Evolutionary conservation across 1,140 invertebrate species (phyloP).

Genomic region (Drosophila prosaltans): DNA sequence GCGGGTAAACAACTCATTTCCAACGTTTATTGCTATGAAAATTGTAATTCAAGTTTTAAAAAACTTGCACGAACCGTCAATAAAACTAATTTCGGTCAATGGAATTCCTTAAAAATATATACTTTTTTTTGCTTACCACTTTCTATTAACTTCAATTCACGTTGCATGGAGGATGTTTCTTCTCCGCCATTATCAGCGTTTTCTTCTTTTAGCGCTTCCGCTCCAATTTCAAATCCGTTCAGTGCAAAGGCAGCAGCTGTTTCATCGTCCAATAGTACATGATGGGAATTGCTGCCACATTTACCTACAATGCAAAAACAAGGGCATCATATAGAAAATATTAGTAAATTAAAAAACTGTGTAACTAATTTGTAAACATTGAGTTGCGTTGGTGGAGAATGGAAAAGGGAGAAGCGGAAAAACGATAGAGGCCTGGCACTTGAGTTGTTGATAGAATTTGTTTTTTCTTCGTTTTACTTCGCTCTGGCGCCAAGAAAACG

Average conservation of each 20-base stretch:
- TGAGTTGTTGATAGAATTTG: conserved; percentile 27
- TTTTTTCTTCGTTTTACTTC: conserved; percentile 22
- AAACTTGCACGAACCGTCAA: background rate
- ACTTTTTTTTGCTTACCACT: conserved; percentile 29
- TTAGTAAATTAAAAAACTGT: conserved; percentile 60
- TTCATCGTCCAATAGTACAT: conserved; percentile 42
- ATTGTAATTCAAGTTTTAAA: no score
- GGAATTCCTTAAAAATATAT: no score
- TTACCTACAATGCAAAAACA: conserved; percentile 55
- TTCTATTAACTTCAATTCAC: conserved; percentile 25
- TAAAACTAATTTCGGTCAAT: no score
- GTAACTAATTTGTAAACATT: conserved; percentile 53
- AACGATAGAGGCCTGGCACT: conserved; percentile 34
- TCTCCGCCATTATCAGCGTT: background rate
- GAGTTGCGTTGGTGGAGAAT: background rate
- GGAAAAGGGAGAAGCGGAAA: background rate
- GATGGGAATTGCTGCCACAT: conserved; percentile 31
- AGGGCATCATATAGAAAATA: conserved; percentile 30
- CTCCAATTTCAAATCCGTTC: conserved; percentile 42
- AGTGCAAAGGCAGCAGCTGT: conserved; percentile 41
- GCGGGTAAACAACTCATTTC: no score
- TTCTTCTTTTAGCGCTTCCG: conserved; percentile 22
- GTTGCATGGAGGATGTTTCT: conserved; percentile 16
- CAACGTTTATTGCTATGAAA: no score
- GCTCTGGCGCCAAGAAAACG: conserved; percentile 57